These are phyloP conservation scores for Drosophila recens DNA, from an alignment of 2,888 invertebrate species.

Conservation along the genomic window DNA sequence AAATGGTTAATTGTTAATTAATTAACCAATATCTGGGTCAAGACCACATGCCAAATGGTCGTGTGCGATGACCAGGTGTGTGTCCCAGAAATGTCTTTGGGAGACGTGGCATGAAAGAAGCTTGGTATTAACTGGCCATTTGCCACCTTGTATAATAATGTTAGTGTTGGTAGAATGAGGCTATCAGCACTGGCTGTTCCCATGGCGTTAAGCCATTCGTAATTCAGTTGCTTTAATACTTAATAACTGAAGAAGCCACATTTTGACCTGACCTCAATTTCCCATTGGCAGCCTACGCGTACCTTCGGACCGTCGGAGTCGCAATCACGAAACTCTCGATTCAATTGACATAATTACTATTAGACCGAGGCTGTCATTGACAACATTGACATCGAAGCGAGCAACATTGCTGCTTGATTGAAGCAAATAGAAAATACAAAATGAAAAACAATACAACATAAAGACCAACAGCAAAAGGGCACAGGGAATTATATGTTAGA, in stretches of 20 bases:
- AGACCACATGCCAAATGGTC: neutral
- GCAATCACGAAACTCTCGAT: conserved; percentile 10
- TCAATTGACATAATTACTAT: conserved; percentile 61
- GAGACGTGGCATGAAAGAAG: neutral
- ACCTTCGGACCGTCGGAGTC: conserved; percentile 1
- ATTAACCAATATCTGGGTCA: conserved; percentile 22
- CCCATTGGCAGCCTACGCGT: neutral
- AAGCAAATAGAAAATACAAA: neutral
- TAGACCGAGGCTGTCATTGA: conserved; percentile 34
- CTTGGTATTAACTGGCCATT: conserved; percentile 10
- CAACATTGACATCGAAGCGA: conserved; percentile 5
- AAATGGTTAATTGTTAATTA: neutral
- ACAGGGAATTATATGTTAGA: conserved; percentile 21
- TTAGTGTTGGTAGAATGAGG: neutral
- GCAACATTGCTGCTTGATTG: conserved; percentile 11
- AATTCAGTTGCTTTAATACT: conserved; percentile 37
- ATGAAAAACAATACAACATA: neutral
- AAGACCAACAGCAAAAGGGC: neutral
- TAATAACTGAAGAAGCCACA: conserved; percentile 30
- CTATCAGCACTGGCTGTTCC: conserved; percentile 13
- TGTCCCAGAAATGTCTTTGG: conserved; percentile 1
- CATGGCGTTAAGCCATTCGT: conserved; percentile 25
- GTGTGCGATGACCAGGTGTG: conserved; percentile 12
- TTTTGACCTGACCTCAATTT: conserved; percentile 38
- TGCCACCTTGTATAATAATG: conserved; percentile 16